A percentile compares a stretch with the other conserved stretches of the same genome.
Conservation (phyloP, 1,140 invertebrate species). For the Drepana arcuata region DNA sequence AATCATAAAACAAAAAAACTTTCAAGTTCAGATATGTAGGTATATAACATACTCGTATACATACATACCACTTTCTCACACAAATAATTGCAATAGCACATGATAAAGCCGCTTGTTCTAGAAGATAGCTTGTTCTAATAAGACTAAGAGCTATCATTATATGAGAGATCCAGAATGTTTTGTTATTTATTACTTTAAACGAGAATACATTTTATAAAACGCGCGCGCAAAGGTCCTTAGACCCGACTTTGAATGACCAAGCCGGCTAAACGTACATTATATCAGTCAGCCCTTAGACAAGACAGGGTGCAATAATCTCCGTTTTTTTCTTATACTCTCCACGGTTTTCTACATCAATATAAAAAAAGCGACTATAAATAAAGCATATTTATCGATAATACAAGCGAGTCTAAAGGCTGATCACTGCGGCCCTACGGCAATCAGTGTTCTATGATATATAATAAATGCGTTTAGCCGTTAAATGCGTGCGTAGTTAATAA, state of each 20-base stretch:
- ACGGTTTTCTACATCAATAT: too few relatives aligned
- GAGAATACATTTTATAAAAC: too few relatives aligned
- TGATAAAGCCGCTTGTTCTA: neutral
- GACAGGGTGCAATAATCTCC: too few relatives aligned
- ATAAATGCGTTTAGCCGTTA: slow-evolving; percentile 18
- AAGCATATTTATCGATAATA: slow-evolving; percentile 1
- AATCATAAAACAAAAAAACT: too few relatives aligned
- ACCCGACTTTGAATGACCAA: slow-evolving; percentile 53
- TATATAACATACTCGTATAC: too few relatives aligned
- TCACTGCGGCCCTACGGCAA: slow-evolving; percentile 11
- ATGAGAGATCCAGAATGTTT: too few relatives aligned
- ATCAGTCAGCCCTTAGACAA: slow-evolving; percentile 44
- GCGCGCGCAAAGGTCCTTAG: slow-evolving; percentile 19
- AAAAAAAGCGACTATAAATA: neutral
- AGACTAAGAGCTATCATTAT: too few relatives aligned
- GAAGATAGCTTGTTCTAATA: too few relatives aligned
- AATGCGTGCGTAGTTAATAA: slow-evolving; percentile 27
- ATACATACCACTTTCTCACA: too few relatives aligned
- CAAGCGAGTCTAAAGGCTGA: slow-evolving; percentile 28
- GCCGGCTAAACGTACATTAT: slow-evolving; percentile 43
- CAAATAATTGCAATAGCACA: neutral
- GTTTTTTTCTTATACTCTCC: too few relatives aligned
- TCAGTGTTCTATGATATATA: slow-evolving; percentile 6
- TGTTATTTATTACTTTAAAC: too few relatives aligned
- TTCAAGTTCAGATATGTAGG: too few relatives aligned